Base-by-base conservation (phyloP, 2,113 vertebrate species). In the Triplophysa tibetana region DNA sequence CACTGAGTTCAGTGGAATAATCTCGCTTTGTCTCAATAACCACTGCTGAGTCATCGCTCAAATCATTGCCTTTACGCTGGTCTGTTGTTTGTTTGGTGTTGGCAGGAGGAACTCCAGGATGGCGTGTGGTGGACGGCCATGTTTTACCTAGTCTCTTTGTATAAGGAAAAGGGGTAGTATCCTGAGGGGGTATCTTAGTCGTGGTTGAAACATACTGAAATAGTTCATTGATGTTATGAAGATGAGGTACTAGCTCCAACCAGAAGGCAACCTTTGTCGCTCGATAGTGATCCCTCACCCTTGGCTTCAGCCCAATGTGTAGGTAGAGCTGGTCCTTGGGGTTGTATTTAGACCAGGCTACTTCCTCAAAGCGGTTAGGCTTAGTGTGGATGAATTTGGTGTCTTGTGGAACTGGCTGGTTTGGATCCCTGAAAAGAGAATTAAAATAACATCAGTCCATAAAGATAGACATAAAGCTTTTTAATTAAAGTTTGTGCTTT, bases 361-460 rank as follows among this genome's bases (percentile, higher is more conserved):
- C 97, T 79, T 97, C 97, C 89, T 99, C 97, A 48, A 98, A 98
- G 2, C 97, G 95, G 86, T 98, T 98, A 10, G 97, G 97, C 79
- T 98, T 97, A 0, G 97, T 99, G 85, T 99, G 97, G 81, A 97
- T 97, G 88, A 99, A 99, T 85, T 97, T 99, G 67, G 97, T 99
- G 63, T 99, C 97, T 74, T 99, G 97, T 0, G 97, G 97, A 16
- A 98, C 96, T 0, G 97, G 97, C 33, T 96, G 96, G 60, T 99
- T 99, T 2, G 97, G 97, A 87, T 99, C 96, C 2, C 97, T 98
- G 83, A 1, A 80, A 81, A 19, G 23, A 84, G 64, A 89, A 70
- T 1, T 73, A 82, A 78, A 13, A 82, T 7, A 2, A 68, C n/a
- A 24, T 7, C 9, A 8, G 19, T 16, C 43, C 6, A 38, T 38